Evolutionary conservation across 2,888 invertebrate genomes (phyloP).

Genomic region (Stegophylla sp.): DNA sequence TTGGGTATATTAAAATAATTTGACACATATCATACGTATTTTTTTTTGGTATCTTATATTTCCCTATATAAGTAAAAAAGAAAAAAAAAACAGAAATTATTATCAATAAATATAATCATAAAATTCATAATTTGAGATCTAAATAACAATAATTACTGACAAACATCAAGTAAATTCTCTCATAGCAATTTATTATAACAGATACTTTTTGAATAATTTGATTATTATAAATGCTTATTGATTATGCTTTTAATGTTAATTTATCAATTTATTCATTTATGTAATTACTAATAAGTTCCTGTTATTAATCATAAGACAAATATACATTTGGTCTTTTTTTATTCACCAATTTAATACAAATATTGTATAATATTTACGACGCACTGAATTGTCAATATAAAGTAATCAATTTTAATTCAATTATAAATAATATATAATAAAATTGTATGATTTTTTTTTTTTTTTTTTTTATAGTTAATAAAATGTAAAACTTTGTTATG

Average conservation of each 20-base stretch:
- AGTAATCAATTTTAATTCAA: not conserved
- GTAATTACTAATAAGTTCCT: constrained; percentile 18
- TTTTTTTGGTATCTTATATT: no score
- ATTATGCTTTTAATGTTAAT: not conserved
- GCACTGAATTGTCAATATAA: no score
- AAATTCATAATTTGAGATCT: not conserved
- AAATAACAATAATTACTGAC: not conserved
- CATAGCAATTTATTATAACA: not conserved
- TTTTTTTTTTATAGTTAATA: no score
- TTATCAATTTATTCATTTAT: not conserved
- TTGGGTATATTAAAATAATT: constrained; percentile 77
- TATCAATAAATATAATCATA: not conserved
- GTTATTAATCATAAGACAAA: not conserved
- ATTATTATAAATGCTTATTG: not conserved
- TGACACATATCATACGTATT: no score
- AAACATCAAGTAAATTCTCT: no score
- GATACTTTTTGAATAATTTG: not conserved
- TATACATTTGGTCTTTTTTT: not conserved
- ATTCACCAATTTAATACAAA: not conserved
- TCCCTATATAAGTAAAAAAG: no score
- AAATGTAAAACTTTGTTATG: no score
- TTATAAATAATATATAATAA: no score
- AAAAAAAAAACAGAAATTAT: not conserved
- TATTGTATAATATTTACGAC: not conserved
- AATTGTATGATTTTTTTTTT: no score